These are phyloP conservation scores for Drosophila bipectinata DNA, from an alignment of 1,140 invertebrate species.

Conservation along the genomic window DNA sequence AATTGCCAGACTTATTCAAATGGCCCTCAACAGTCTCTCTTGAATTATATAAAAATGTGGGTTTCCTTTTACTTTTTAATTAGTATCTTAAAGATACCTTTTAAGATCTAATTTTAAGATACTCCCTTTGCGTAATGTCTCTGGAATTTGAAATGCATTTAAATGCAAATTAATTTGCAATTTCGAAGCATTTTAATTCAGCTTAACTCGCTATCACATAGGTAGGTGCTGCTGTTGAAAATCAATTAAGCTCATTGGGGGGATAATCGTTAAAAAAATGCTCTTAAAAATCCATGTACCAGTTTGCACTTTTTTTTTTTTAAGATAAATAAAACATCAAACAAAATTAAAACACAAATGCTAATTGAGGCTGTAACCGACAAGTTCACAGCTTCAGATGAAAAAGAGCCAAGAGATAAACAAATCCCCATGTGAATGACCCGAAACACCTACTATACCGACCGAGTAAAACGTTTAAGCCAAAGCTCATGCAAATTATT, in stretches of 20 bases:
- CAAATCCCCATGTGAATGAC: slow-evolving; percentile 42
- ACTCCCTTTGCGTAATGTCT: not conserved
- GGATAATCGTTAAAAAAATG: slow-evolving; percentile 22
- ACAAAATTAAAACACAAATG: slow-evolving; percentile 19
- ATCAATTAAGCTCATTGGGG: slow-evolving; percentile 17
- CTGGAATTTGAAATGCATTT: slow-evolving; percentile 30
- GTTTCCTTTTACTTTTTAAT: not conserved
- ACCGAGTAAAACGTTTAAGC: slow-evolving; percentile 57
- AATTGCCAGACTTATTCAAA: slow-evolving; percentile 42
- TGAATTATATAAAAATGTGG: slow-evolving; percentile 16
- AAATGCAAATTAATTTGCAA: slow-evolving; percentile 9
- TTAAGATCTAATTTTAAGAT: slow-evolving; percentile 4
- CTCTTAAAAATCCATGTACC: slow-evolving; percentile 37
- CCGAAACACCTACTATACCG: not conserved
- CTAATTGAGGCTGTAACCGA: slow-evolving; percentile 41
- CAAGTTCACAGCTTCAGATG: slow-evolving; percentile 56
- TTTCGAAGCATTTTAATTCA: slow-evolving; percentile 3
- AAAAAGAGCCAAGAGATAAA: slow-evolving; percentile 48
- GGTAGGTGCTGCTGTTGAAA: slow-evolving; percentile 14
- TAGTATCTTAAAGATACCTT: not conserved
- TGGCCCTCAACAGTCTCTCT: slow-evolving; percentile 5
- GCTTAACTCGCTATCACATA: not conserved
- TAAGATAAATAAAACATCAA: slow-evolving; percentile 31
- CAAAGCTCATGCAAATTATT: slow-evolving; percentile 75
- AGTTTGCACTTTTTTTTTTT: slow-evolving; percentile 26